Evolutionary conservation across 2,888 invertebrate species (phyloP).

Genomic region (Druceiella hillmani): DNA sequence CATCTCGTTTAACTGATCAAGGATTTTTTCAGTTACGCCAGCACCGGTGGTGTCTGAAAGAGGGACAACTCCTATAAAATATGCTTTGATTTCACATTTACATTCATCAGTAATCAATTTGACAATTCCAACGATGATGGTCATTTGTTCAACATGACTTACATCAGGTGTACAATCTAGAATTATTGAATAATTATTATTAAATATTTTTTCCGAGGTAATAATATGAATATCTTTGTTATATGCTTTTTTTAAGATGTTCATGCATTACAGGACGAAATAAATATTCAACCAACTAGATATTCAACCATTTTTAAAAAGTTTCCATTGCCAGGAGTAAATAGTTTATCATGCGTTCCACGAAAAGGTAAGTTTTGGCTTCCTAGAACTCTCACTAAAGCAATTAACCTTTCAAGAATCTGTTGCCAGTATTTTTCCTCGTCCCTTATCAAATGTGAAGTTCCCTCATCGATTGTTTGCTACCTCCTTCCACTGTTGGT

Average conservation of each 20-base stretch:
- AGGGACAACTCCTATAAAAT: conserved; percentile 7
- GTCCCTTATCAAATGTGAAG: conserved; percentile 10
- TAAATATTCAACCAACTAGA: conserved; percentile 6
- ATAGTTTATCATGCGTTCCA: conserved; percentile 12
- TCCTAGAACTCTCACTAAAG: conserved; percentile 11
- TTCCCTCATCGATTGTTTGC: conserved; percentile 16
- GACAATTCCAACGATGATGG: too few species aligned
- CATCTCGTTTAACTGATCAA: conserved; percentile 4
- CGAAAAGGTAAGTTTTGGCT: conserved; percentile 12
- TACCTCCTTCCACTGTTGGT: conserved; percentile 17
- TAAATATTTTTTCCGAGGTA: conserved; percentile 14
- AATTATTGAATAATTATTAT: conserved; percentile 12
- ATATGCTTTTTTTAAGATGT: conserved; percentile 11
- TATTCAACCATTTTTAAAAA: conserved; percentile 14
- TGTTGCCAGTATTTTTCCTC: conserved; percentile 13
- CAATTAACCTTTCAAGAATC: conserved; percentile 14
- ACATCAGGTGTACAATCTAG: conserved; percentile 8
- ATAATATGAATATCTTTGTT: conserved; percentile 8
- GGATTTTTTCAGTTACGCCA: conserved; percentile 2
- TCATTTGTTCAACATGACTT: conserved; percentile 6
- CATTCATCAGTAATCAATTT: too few species aligned
- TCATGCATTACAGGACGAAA: conserved; percentile 13
- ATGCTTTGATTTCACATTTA: conserved; percentile 2
- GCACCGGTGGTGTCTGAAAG: conserved; percentile 4
- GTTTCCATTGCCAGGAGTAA: conserved; percentile 10